These are phyloP conservation scores for Zalophus californianus DNA, from an alignment of 2,797 vertebrate species.

Conservation along the genomic window DNA sequence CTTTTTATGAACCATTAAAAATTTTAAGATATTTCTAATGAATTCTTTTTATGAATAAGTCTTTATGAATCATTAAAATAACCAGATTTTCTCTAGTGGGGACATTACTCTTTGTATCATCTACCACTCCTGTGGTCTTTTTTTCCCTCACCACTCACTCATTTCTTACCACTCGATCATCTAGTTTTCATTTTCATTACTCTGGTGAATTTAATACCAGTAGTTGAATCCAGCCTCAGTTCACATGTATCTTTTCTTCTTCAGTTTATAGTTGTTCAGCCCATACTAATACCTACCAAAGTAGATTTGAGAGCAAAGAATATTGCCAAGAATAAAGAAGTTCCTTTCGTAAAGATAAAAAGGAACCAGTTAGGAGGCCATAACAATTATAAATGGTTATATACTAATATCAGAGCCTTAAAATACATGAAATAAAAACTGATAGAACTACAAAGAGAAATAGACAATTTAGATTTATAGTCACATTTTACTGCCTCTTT, in stretches of 20 bases:
- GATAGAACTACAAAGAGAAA: conserved; percentile 26
- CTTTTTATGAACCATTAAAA: conserved; percentile 11
- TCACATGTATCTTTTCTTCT: conserved; percentile 10
- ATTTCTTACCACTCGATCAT: conserved; percentile 8
- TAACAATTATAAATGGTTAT: neutral
- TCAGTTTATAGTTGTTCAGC: neutral
- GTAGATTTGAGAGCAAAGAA: conserved; percentile 22
- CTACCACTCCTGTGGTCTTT: neutral
- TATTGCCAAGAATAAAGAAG: neutral
- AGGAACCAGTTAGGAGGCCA: neutral
- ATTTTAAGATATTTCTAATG: neutral
- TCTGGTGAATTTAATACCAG: conserved; percentile 48
- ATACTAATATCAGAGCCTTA: conserved; percentile 13
- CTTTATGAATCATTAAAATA: conserved; percentile 54
- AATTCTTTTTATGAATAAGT: neutral
- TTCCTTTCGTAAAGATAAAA: conserved; percentile 19
- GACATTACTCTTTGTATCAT: conserved; percentile 46
- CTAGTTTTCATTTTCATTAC: conserved; percentile 49
- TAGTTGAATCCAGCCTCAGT: conserved; percentile 11
- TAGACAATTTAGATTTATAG: neutral
- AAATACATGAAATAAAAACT: conserved; percentile 2
- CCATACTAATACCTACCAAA: conserved; percentile 24
- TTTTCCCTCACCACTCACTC: neutral
- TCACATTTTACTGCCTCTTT: neutral
- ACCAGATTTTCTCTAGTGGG: conserved; percentile 48